Evolutionary conservation across 2,113 vertebrate genomes (phyloP).

Genomic region (Misgurnus anguillicaudatus): DNA sequence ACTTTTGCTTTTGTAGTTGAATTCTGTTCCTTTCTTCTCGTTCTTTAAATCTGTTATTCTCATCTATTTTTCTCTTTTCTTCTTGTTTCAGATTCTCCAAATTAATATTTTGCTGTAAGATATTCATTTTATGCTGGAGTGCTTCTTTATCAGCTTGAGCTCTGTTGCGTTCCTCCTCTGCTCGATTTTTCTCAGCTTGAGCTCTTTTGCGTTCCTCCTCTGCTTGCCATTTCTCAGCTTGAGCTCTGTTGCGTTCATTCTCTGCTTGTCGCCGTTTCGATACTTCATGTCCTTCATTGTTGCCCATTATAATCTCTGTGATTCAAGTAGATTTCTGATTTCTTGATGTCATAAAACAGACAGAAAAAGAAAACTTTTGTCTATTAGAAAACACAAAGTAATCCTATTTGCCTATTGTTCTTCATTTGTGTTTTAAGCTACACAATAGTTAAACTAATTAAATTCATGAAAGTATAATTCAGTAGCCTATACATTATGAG

Average conservation of each 20-base stretch:
- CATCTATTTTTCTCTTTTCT: not conserved
- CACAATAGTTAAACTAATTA: not conserved
- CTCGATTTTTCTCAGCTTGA: not conserved
- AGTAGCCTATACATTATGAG: too few species aligned
- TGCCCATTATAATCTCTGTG: not conserved
- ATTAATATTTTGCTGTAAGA: not conserved
- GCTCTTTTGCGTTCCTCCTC: not conserved
- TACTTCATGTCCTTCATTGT: not conserved
- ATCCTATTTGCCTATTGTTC: not conserved
- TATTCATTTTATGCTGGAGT: not conserved
- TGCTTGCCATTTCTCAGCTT: not conserved
- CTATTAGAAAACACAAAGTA: not conserved
- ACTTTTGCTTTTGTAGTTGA: not conserved
- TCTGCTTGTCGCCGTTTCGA: too few species aligned
- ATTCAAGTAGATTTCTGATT: not conserved
- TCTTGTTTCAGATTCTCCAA: not conserved
- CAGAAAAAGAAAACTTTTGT: too few species aligned
- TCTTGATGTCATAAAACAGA: too few species aligned
- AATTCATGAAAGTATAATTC: too few species aligned
- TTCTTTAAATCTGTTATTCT: not conserved
- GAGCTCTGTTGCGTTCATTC: too few species aligned
- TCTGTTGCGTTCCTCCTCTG: not conserved
- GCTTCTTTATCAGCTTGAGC: too few species aligned
- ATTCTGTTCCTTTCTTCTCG: constrained; percentile 3
- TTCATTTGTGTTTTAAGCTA: not conserved